phyloP scores from a whole-genome alignment of 1,140 invertebrate species.

The Drosophila virilis region DNA sequence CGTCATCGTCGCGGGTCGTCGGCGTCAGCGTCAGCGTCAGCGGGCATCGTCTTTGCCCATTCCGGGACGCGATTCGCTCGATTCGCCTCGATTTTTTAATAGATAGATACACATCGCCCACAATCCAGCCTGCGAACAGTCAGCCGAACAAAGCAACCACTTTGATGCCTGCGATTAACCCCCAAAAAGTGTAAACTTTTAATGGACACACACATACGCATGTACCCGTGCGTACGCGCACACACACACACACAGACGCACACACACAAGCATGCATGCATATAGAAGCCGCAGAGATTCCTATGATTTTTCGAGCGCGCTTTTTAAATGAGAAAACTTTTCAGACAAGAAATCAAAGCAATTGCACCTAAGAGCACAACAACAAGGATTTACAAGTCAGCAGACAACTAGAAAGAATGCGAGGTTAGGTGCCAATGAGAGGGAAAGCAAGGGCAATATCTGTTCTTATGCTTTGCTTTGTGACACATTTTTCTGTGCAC shows the following conservation, averaged over 20 bases:
- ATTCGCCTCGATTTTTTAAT: slow-evolving; percentile 79
- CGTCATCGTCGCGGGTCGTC: slow-evolving; percentile 43
- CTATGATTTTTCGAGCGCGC: slow-evolving; percentile 47
- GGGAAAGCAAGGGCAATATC: neutral
- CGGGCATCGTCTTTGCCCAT: slow-evolving; percentile 65
- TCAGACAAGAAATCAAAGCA: slow-evolving; percentile 68
- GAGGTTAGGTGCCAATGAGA: too few species aligned
- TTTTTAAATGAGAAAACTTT: slow-evolving; percentile 72
- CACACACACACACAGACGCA: neutral
- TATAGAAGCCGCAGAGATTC: slow-evolving; percentile 54
- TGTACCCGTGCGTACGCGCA: slow-evolving; percentile 9
- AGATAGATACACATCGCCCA: slow-evolving; percentile 76
- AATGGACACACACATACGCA: slow-evolving; percentile 39
- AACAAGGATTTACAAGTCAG: slow-evolving; percentile 16
- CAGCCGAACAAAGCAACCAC: slow-evolving; percentile 40
- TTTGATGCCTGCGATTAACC: slow-evolving; percentile 73
- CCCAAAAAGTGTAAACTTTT: slow-evolving; percentile 77
- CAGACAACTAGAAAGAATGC: neutral
- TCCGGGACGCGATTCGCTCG: slow-evolving; percentile 41
- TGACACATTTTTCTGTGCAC: neutral
- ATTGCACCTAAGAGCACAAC: slow-evolving; percentile 39
- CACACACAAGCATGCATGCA: neutral
- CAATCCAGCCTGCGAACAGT: slow-evolving; percentile 14
- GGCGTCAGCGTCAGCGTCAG: slow-evolving; percentile 28
- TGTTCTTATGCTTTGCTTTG: neutral